Percentiles rank a stretch among this genome's conserved stretches.
Evolutionary conservation across 2,797 vertebrate genomes (phyloP).

Genomic region (Phalanger gymnotis): DNA sequence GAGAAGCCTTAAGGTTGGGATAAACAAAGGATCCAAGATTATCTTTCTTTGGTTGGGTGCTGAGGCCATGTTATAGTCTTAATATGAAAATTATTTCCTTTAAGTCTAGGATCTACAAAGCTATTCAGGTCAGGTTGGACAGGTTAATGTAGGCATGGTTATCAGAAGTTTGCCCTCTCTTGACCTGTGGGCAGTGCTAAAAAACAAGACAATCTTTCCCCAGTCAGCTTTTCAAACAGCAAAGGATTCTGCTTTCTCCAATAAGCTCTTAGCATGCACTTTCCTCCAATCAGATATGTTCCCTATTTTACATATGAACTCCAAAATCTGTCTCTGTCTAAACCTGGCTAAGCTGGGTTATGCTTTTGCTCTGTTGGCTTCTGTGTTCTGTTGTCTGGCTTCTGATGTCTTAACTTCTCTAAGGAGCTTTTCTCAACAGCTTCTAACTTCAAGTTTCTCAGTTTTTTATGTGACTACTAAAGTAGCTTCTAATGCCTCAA

Average conservation of each 20-base stretch:
- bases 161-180: background rate
- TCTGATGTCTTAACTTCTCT: background rate
- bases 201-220: background rate
- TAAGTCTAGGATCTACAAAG: background rate
- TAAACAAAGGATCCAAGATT: background rate
- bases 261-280: background rate
- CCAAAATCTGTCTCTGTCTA: background rate
- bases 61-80: background rate
- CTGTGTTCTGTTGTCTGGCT: background rate
- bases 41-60: background rate
- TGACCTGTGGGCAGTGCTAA: background rate
- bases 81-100: background rate
- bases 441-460: background rate
- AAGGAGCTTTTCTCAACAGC: background rate
- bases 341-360: background rate
- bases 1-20: background rate
- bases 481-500: background rate
- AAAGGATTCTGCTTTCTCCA: background rate
- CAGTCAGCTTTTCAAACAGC: background rate
- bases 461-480: background rate
- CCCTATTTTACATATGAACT: background rate
- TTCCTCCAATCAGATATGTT: background rate
- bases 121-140: background rate
- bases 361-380: background rate
- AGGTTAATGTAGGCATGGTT: background rate